Conservation (phyloP, 2,797 vertebrate species). For the Notoglanidium macrostoma region DNA sequence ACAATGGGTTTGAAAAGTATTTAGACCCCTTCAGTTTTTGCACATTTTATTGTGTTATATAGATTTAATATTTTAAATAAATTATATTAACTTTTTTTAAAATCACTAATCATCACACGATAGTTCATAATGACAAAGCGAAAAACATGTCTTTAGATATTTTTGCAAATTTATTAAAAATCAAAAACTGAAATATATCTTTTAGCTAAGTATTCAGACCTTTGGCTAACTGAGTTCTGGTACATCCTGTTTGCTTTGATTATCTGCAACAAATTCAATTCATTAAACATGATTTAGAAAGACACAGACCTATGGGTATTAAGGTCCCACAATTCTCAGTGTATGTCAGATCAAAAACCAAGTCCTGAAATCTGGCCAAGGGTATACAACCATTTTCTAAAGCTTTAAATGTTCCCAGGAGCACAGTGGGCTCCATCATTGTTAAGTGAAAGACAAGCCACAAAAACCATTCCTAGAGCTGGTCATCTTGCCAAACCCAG, state of each 20-base stretch:
- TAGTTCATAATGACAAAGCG: background rate
- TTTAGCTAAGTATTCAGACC: background rate
- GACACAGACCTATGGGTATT: background rate
- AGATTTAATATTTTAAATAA: background rate
- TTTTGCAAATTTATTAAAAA: background rate
- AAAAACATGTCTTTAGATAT: background rate
- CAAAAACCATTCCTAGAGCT: background rate
- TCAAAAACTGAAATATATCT: background rate
- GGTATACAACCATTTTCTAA: background rate
- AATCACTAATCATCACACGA: background rate
- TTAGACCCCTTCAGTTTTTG: background rate
- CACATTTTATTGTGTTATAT: background rate
- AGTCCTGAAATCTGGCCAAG: background rate
- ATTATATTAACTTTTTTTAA: background rate
- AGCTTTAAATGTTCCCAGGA: background rate
- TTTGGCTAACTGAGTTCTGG: background rate
- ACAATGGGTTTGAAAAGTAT: background rate
- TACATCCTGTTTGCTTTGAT: background rate
- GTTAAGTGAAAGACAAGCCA: background rate
- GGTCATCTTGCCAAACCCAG: background rate
- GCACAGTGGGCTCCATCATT: background rate
- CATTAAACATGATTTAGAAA: background rate
- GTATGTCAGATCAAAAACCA: background rate
- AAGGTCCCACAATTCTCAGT: background rate
- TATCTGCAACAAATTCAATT: background rate